These are phyloP conservation scores for Apotomis turbidana DNA, from an alignment of 2,888 invertebrate genomes.

Conservation along the genomic window DNA sequence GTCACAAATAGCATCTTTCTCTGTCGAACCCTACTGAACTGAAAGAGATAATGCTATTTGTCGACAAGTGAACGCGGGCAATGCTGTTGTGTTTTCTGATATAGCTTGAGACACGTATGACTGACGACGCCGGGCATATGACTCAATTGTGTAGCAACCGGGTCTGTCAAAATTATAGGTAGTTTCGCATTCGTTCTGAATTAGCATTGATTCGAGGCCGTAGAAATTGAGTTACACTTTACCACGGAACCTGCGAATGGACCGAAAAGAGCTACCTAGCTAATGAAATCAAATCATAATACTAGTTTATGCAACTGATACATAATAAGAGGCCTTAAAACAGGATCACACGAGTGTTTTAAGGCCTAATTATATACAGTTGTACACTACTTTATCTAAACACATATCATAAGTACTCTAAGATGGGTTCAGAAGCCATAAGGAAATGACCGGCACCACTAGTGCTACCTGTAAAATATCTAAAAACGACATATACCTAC, in stretches of 20 bases:
- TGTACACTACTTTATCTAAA: no score
- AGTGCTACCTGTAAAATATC: no score
- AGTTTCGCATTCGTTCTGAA: slow-evolving; percentile 27
- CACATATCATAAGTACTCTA: no score
- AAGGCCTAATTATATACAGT: no score
- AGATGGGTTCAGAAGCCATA: no score
- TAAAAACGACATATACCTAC: no score
- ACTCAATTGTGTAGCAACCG: slow-evolving; percentile 48
- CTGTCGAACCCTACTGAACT: background rate
- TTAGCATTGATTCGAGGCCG: slow-evolving; percentile 10
- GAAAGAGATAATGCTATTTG: slow-evolving; percentile 8
- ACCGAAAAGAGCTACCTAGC: background rate
- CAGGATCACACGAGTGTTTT: no score
- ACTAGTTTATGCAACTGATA: no score
- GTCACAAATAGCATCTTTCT: slow-evolving; percentile 2
- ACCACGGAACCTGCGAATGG: background rate
- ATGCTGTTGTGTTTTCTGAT: slow-evolving; percentile 51
- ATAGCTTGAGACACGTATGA: slow-evolving; percentile 44
- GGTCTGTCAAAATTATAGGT: slow-evolving; percentile 20
- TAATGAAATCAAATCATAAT: no score
- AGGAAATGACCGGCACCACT: no score
- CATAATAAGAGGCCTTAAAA: no score
- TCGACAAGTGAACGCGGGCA: background rate
- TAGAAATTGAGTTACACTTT: slow-evolving; percentile 15
- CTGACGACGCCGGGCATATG: slow-evolving; percentile 47